Conservation (phyloP, 1,140 invertebrate genomes). For the Drosophila punjabiensis region DNA sequence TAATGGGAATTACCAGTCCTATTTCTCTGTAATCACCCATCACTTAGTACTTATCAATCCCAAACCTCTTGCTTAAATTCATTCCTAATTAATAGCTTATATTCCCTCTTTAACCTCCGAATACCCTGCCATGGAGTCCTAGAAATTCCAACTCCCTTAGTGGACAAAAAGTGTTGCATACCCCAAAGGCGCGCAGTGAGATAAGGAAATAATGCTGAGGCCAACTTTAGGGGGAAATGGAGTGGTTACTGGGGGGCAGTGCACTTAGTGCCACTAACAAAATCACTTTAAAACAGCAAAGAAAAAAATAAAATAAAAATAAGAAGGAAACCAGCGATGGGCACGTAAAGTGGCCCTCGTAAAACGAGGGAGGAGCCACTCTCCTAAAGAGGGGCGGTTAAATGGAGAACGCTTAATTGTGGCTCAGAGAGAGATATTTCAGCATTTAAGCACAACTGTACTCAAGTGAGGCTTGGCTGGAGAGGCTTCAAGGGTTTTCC, state of each 20-base stretch:
- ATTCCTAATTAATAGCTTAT: neutral
- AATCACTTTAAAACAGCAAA: conserved; percentile 36
- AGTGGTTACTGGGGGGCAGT: neutral
- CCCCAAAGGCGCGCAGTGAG: conserved; percentile 15
- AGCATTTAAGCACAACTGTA: conserved; percentile 24
- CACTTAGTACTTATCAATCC: neutral
- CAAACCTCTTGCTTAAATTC: neutral
- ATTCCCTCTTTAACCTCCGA: neutral
- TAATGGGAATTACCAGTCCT: neutral
- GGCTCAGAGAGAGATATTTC: neutral
- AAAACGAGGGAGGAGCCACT: conserved; percentile 19
- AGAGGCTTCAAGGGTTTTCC: neutral
- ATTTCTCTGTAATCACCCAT: neutral
- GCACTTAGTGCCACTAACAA: conserved; percentile 18
- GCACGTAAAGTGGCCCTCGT: conserved; percentile 53
- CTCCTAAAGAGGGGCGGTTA: neutral
- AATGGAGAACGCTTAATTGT: conserved; percentile 32
- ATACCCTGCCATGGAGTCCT: neutral
- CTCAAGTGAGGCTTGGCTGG: conserved; percentile 15
- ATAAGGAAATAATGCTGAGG: neutral
- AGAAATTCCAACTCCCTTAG: neutral
- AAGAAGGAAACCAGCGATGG: conserved; percentile 8
- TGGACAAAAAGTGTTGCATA: conserved; percentile 40
- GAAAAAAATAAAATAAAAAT: neutral
- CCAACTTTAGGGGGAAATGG: neutral